A percentile compares a stretch with the other conserved stretches of the same genome.
phyloP scores from a whole-genome alignment of 1,140 invertebrate genomes.

The Drosophila ohnishii region DNA sequence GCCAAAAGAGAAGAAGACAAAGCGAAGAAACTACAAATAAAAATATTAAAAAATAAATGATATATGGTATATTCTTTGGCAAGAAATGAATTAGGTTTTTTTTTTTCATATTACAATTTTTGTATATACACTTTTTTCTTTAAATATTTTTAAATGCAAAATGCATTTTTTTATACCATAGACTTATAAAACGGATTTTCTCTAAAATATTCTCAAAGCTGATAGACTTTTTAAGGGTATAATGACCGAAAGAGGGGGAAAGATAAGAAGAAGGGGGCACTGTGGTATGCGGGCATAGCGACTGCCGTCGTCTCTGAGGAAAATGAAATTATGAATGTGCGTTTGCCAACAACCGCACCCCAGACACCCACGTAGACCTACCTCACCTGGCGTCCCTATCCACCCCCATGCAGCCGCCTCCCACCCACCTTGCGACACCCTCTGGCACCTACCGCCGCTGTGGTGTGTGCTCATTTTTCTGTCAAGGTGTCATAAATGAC shows the following conservation, averaged over 20 bases:
- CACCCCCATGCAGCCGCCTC: constrained; percentile 7
- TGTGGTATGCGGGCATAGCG: constrained; percentile 9
- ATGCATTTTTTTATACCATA: no score
- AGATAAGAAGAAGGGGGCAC: not conserved
- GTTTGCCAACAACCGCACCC: constrained; percentile 72
- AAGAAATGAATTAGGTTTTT: not conserved
- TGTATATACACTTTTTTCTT: not conserved
- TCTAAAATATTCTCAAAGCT: not conserved
- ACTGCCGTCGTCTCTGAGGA: constrained; percentile 49
- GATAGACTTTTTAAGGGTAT: not conserved
- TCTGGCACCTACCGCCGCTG: not conserved
- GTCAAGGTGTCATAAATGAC: constrained; percentile 80
- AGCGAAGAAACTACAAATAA: no score
- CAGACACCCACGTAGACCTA: constrained; percentile 54
- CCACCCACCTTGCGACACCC: not conserved
- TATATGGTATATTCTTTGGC: not conserved
- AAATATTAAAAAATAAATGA: no score
- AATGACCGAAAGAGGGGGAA: not conserved
- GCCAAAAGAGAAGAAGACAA: not conserved
- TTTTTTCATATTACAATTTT: not conserved
- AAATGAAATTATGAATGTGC: constrained; percentile 82
- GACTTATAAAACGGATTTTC: not conserved
- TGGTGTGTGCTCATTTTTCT: constrained; percentile 72
- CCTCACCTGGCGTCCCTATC: constrained; percentile 26
- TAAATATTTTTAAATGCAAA: no score